Conservation (phyloP, 2,888 invertebrate genomes). For the Campoplex nolae region DNA sequence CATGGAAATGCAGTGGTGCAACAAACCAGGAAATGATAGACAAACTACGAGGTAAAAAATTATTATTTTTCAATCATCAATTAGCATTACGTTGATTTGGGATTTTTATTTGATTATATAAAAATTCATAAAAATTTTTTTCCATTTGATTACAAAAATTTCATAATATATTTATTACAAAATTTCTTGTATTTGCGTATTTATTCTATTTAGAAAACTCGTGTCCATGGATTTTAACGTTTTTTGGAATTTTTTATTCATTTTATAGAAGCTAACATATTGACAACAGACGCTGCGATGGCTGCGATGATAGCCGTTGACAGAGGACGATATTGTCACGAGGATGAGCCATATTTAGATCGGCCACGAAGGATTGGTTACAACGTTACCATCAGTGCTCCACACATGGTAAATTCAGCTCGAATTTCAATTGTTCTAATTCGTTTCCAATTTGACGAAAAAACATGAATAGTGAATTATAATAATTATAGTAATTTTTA, state of each 20-base stretch:
- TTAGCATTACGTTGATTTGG: neutral
- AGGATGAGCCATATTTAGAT: conserved; percentile 93
- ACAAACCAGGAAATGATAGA: conserved; percentile 93
- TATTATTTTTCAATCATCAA: neutral
- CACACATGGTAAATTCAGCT: conserved; percentile 92
- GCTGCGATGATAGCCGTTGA: conserved; percentile 94
- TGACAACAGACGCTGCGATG: conserved; percentile 90
- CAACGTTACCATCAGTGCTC: conserved; percentile 98
- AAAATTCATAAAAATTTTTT: neutral
- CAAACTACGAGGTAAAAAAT: conserved; percentile 90
- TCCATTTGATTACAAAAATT: neutral
- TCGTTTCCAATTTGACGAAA: neutral
- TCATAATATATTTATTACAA: no score
- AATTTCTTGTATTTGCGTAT: no score
- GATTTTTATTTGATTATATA: neutral
- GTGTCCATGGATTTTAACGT: no score
- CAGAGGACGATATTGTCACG: conserved; percentile 92
- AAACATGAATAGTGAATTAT: neutral
- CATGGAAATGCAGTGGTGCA: conserved; percentile 95
- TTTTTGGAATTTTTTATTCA: neutral
- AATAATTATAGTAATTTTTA: neutral
- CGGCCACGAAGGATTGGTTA: conserved; percentile 97
- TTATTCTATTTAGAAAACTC: no score
- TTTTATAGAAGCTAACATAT: conserved; percentile 91
- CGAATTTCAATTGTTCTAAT: neutral